A percentile compares a stretch with the other conserved stretches of the same genome.
Conservation (phyloP, 2,888 invertebrate species). For the Sminthurides aquaticus region DNA sequence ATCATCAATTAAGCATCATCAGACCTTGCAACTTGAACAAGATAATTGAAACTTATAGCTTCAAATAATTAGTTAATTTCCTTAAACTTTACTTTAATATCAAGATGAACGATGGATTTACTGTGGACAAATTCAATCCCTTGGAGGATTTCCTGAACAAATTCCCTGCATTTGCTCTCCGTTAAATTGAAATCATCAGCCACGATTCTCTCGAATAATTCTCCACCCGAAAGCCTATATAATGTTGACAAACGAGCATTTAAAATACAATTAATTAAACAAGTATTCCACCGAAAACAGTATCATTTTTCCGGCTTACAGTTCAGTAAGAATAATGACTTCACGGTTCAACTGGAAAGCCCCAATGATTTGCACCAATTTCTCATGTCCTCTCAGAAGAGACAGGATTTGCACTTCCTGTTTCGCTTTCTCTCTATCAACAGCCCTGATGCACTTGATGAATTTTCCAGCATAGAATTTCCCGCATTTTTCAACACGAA, state of each 20-base stretch:
- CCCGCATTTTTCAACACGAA: conserved; percentile 51
- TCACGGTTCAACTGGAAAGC: conserved; percentile 70
- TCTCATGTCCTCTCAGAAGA: conserved; percentile 65
- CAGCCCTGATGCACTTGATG: conserved; percentile 63
- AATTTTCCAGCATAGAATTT: conserved; percentile 74
- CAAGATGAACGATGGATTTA: conserved; percentile 75
- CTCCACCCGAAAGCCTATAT: conserved; percentile 80
- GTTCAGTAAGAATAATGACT: conserved; percentile 81
- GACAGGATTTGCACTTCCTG: conserved; percentile 85
- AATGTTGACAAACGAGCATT: background rate
- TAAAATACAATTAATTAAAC: background rate
- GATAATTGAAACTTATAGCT: conserved; percentile 58
- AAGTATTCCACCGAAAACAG: too few relatives aligned
- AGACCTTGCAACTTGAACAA: conserved; percentile 61
- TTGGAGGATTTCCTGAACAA: conserved; percentile 83
- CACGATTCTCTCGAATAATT: conserved; percentile 85
- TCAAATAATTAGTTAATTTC: too few relatives aligned
- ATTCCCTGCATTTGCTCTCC: conserved; percentile 63
- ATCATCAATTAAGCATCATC: too few relatives aligned
- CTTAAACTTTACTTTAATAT: conserved; percentile 73
- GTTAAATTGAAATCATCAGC: conserved; percentile 87
- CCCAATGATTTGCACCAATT: conserved; percentile 72
- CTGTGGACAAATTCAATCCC: conserved; percentile 84
- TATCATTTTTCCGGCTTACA: too few relatives aligned
- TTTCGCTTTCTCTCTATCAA: conserved; percentile 66